Conservation (phyloP, 2,113 vertebrate species). For the Varanus komodoensis region DNA sequence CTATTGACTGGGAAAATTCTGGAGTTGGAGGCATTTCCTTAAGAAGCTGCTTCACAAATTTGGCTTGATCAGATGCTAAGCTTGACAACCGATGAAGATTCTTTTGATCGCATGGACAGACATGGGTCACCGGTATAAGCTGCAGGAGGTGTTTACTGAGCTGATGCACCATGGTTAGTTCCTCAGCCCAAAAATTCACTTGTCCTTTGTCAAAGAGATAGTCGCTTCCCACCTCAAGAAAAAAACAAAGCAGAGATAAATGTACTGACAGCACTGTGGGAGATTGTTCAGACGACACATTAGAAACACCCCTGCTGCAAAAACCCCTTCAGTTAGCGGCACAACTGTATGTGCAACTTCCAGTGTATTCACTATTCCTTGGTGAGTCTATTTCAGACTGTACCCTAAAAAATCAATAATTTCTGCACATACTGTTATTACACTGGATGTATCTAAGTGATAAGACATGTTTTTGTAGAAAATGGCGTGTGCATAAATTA, state of each 20-base stretch:
- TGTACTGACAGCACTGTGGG: neutral
- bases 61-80: constrained; percentile 65
- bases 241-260: constrained; percentile 37
- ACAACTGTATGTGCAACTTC: neutral
- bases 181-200: constrained; percentile 94
- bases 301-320: neutral
- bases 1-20: constrained; percentile 85
- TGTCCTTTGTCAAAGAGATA: constrained; percentile 93
- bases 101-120: neutral
- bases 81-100: constrained; percentile 67
- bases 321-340: neutral
- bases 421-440: no score
- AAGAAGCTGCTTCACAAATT: constrained; percentile 66
- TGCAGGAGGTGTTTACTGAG: constrained; percentile 81
- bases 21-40: constrained; percentile 79
- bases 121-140: constrained; percentile 58
- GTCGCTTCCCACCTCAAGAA: constrained; percentile 85
- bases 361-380: neutral
- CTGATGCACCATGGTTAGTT: constrained; percentile 81
- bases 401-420: no score
- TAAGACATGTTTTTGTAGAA: no score
- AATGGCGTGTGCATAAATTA: neutral
- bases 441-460: no score
- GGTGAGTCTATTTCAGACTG: no score
- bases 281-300: neutral